These are phyloP conservation scores for Sinocyclocheilus anshuiensis DNA, from an alignment of 2,113 vertebrate genomes.

Conservation along the genomic window DNA sequence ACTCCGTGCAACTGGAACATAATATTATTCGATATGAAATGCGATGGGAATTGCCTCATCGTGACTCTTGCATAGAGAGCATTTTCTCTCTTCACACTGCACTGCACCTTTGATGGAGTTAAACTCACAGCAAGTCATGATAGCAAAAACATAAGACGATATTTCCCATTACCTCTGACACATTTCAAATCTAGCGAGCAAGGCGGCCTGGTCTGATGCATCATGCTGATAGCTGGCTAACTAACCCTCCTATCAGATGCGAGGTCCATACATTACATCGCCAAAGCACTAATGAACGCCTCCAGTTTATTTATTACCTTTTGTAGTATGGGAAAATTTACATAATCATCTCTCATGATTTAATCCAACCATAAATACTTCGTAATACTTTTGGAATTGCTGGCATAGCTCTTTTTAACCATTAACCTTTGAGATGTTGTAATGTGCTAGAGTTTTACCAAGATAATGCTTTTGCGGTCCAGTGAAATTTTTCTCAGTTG, in stretches of 20 bases:
- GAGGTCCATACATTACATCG: slow-evolving; percentile 71
- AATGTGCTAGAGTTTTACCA: slow-evolving; percentile 3
- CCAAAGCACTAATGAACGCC: slow-evolving; percentile 71
- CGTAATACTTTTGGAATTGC: slow-evolving; percentile 45
- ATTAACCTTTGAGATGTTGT: neutral
- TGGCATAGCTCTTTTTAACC: slow-evolving; percentile 40
- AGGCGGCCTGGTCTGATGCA: slow-evolving; percentile 63
- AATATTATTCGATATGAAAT: slow-evolving; percentile 51
- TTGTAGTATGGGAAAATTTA: slow-evolving; percentile 71
- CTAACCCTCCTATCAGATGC: slow-evolving; percentile 65
- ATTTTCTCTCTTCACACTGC: slow-evolving; percentile 46
- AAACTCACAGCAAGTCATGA: slow-evolving; percentile 54
- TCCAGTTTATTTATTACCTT: slow-evolving; percentile 72
- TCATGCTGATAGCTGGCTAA: slow-evolving; percentile 66
- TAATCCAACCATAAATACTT: slow-evolving; percentile 65
- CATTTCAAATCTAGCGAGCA: slow-evolving; percentile 61
- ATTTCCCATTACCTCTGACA: slow-evolving; percentile 63
- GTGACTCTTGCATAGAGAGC: slow-evolving; percentile 32
- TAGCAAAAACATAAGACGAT: slow-evolving; percentile 55
- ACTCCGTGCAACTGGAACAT: slow-evolving; percentile 14
- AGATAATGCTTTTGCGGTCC: neutral
- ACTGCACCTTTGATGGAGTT: slow-evolving; percentile 53
- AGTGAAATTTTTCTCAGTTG: neutral
- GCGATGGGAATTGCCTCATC: slow-evolving; percentile 28
- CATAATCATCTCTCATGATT: slow-evolving; percentile 71